Percentiles rank a stretch among this genome's conserved stretches.
Conservation (phyloP, 2,888 invertebrate species). For the Leucozona laternaria region DNA sequence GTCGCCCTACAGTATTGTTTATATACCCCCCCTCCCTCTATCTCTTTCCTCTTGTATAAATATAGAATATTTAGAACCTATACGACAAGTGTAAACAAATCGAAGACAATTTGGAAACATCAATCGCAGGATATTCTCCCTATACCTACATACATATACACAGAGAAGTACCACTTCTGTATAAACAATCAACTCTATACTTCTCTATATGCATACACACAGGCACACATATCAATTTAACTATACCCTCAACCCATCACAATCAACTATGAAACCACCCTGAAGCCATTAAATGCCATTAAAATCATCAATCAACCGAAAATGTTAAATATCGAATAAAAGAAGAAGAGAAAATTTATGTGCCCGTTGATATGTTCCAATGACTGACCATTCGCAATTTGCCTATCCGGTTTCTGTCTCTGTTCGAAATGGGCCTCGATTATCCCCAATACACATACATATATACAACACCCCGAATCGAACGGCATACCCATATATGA, state of each 20-base stretch:
- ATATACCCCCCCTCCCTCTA: constrained; percentile 21
- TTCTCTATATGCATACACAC: not conserved
- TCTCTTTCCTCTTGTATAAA: not conserved
- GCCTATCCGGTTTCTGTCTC: constrained; percentile 57
- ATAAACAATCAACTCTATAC: constrained; percentile 2
- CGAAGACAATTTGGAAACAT: constrained; percentile 70
- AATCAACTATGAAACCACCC: constrained; percentile 57
- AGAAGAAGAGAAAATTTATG: constrained; percentile 59
- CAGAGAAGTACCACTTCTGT: not conserved
- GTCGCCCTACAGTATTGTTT: constrained; percentile 53
- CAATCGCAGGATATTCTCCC: constrained; percentile 52
- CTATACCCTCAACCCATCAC: constrained; percentile 47
- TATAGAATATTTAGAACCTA: constrained; percentile 2
- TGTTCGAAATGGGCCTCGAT: constrained; percentile 60
- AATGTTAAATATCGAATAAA: constrained; percentile 68
- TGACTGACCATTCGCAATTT: constrained; percentile 65
- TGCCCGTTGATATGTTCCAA: constrained; percentile 69
- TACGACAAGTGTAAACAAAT: constrained; percentile 56
- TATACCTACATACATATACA: not conserved
- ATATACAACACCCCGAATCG: constrained; percentile 20
- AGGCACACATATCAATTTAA: constrained; percentile 69
- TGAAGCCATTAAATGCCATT: constrained; percentile 71
- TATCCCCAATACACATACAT: constrained; percentile 42
- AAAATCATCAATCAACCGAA: constrained; percentile 75
- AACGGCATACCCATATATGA: not conserved